Conservation (phyloP, 92 coral and sea anemone species). For the Umimayanthus chanpuru region DNA sequence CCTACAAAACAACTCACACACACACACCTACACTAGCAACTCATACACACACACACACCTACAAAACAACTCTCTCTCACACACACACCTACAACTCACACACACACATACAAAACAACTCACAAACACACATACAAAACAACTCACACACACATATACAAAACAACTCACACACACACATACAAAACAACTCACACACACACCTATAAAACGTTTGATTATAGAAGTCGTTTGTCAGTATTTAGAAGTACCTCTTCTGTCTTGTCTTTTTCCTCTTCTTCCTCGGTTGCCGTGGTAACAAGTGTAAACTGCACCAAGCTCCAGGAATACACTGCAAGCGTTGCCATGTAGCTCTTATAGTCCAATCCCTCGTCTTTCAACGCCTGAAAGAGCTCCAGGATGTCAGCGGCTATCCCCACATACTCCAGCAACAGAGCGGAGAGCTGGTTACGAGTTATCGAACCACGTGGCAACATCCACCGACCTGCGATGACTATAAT, state of each 20-base stretch:
- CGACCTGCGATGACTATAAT: conserved; percentile 82
- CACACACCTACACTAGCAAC: too few species aligned
- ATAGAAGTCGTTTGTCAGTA: not conserved
- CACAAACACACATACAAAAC: too few species aligned
- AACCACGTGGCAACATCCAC: conserved; percentile 93
- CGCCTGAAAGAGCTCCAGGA: conserved; percentile 80
- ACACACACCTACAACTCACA: too few species aligned
- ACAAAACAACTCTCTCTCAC: too few species aligned
- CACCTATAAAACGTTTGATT: too few species aligned
- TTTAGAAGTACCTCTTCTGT: not conserved
- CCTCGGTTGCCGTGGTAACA: conserved; percentile 73
- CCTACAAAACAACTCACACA: too few species aligned
- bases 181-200: too few species aligned
- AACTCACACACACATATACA: too few species aligned
- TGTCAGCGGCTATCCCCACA: conserved; percentile 93
- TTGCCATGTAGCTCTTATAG: conserved; percentile 62
- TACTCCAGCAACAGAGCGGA: conserved; percentile 87
- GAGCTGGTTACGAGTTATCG: conserved; percentile 90
- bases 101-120: too few species aligned
- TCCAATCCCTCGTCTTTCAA: conserved; percentile 65
- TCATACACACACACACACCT: too few species aligned
- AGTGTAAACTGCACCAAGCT: conserved; percentile 86
- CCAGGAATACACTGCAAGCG: conserved; percentile 78
- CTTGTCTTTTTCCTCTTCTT: conserved; percentile 53
- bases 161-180: too few species aligned